Evolutionary conservation across 2,113 vertebrate species (phyloP), one percentile per base, ranked within the genome.

Genomic region (Lagenorhynchus albirostris): DNA sequence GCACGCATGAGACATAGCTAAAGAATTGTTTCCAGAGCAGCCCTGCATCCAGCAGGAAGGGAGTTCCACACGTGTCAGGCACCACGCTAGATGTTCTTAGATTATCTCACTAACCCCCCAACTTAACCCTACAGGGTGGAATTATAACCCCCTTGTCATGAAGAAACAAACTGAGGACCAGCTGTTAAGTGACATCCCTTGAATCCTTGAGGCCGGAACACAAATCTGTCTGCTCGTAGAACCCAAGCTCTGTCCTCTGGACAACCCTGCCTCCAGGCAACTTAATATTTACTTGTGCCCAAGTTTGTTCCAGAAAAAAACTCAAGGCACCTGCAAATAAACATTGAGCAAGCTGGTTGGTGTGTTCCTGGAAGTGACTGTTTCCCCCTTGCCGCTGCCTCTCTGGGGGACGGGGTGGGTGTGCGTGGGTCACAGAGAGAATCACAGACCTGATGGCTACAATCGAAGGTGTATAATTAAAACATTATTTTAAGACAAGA

Each of bases 231-330:
- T 67, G 58, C 38, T 53, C 67, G 62, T 50, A 62, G 83, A 86
- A 36, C 41, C 20, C 12, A 33, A 33, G 38, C 33, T 36, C 29
- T 94, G 87, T 74, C 44, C 84, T 82, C 68, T 44, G 29, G 20
- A 53, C 21, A 88, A 9, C 55, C 76, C 60, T 89, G 38, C 53
- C 62, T 93, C 47, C 6, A 62, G 71, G 77, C 71, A 85, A 63
- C 67, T 36, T 81, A 88, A n/a, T 89, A 65, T 71, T 96, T 83
- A 76, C 50, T 89, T 94, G 50, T 80, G 25, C 58, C 87, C 60
- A 76, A 62, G 41, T 60, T 55, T 17, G 5, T 71, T 90, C 88
- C 91, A 93, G 85, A 87, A 92, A 96, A 91, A 91, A 96, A 13
- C 5, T 17, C 3, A n/a, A 87, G 33, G 5, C 21, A 65, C 12